Evolutionary conservation across 2,888 invertebrate genomes (phyloP).

Genomic region (Eubasilissa splendida): DNA sequence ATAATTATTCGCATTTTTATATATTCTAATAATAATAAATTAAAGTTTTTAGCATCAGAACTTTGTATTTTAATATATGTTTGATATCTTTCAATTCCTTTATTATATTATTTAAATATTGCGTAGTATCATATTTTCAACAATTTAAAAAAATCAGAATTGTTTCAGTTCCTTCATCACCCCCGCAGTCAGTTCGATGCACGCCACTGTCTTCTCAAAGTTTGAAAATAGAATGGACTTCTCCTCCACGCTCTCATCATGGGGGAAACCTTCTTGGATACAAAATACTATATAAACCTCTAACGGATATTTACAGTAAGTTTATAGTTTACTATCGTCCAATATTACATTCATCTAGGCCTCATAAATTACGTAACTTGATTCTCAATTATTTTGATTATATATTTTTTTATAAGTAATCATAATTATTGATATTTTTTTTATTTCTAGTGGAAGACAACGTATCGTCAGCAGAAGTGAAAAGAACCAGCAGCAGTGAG

Average conservation of each 20-base stretch:
- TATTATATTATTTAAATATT: too few species aligned
- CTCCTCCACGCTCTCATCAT: slow-evolving; percentile 80
- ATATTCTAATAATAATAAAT: too few species aligned
- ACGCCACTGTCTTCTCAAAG: slow-evolving; percentile 85
- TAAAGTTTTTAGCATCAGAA: too few species aligned
- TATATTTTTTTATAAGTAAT: not conserved
- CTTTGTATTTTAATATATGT: too few species aligned
- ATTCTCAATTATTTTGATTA: too few species aligned
- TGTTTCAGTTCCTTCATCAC: slow-evolving; percentile 80
- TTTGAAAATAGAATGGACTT: slow-evolving; percentile 85
- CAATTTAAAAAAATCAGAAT: not conserved
- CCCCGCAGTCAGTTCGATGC: slow-evolving; percentile 83
- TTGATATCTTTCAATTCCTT: too few species aligned
- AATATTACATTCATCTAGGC: too few species aligned
- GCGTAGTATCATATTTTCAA: too few species aligned
- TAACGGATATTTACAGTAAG: slow-evolving; percentile 67
- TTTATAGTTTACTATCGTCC: not conserved
- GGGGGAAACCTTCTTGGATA: slow-evolving; percentile 87
- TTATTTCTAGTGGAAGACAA: slow-evolving; percentile 36
- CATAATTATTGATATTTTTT: not conserved
- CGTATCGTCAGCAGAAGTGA: slow-evolving; percentile 78
- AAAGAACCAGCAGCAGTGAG: slow-evolving; percentile 84
- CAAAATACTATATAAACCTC: slow-evolving; percentile 86
- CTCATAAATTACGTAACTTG: too few species aligned
- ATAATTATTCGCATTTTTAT: too few species aligned